Conservation (phyloP, 2,113 vertebrate genomes). For the Callopanchax toddi region DNA sequence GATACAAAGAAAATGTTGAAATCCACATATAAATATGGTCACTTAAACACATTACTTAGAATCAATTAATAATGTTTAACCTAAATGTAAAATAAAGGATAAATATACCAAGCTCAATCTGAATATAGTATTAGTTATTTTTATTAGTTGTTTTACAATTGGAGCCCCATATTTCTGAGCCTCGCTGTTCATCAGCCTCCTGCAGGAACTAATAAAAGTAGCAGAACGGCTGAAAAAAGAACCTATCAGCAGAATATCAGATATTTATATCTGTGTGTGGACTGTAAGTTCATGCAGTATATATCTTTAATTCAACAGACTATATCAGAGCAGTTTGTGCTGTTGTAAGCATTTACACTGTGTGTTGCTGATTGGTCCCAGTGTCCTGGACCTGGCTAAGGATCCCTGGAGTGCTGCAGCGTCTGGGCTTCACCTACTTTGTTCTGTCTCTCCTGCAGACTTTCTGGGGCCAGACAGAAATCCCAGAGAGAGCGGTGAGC, state of each 20-base stretch:
- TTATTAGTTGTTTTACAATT: no score
- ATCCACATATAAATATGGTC: no score
- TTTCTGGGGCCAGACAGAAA: conserved; percentile 71
- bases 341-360: conserved; percentile 7
- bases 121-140: no score
- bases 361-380: conserved; percentile 51
- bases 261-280: no score
- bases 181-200: conserved; percentile 27
- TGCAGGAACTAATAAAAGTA: conserved; percentile 5
- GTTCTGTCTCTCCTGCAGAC: conserved; percentile 81
- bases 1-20: no score
- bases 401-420: conserved; percentile 85
- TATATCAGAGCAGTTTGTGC: neutral
- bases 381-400: conserved; percentile 85
- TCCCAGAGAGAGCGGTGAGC: conserved; percentile 69
- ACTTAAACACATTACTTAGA: no score
- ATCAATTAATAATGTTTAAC: no score
- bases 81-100: no score
- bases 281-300: no score
- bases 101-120: no score
- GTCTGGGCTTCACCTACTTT: conserved; percentile 84
- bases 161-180: neutral
- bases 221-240: no score
- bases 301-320: neutral
- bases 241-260: no score